These are phyloP conservation scores for Salvator merianae DNA, from an alignment of 2,113 vertebrate genomes.

Conservation along the genomic window DNA sequence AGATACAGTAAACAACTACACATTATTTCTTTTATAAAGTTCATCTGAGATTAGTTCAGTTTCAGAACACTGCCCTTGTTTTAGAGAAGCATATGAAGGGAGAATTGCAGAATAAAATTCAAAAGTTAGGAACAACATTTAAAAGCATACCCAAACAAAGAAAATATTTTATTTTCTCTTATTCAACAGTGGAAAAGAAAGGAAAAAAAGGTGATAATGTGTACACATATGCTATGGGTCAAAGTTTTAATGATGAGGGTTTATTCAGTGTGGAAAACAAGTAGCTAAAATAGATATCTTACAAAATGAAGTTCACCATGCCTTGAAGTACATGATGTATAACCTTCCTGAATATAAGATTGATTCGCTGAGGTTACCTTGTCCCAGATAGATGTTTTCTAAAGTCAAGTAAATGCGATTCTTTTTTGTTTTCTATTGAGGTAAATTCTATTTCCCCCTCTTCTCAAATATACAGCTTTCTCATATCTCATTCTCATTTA, in stretches of 20 bases:
- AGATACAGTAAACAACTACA: not conserved
- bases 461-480: no score
- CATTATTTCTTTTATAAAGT: not conserved
- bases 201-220: not conserved
- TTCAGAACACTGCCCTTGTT: not conserved
- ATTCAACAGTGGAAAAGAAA: not conserved
- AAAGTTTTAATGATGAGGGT: not conserved
- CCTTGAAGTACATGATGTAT: not conserved
- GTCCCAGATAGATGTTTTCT: not conserved
- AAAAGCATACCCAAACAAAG: not conserved
- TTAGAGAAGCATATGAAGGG: not conserved
- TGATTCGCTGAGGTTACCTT: not conserved
- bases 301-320: not conserved
- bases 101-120: not conserved
- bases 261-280: not conserved
- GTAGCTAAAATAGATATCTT: not conserved
- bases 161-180: not conserved
- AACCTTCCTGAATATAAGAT: not conserved
- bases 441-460: not conserved
- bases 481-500: not conserved
- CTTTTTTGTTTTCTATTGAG: not conserved
- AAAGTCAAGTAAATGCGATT: not conserved
- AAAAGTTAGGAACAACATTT: not conserved
- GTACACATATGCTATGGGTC: not conserved
- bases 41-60: not conserved